Evolutionary conservation across 2,888 invertebrate species (phyloP).

Genomic region (Amblyjoppa proteus): DNA sequence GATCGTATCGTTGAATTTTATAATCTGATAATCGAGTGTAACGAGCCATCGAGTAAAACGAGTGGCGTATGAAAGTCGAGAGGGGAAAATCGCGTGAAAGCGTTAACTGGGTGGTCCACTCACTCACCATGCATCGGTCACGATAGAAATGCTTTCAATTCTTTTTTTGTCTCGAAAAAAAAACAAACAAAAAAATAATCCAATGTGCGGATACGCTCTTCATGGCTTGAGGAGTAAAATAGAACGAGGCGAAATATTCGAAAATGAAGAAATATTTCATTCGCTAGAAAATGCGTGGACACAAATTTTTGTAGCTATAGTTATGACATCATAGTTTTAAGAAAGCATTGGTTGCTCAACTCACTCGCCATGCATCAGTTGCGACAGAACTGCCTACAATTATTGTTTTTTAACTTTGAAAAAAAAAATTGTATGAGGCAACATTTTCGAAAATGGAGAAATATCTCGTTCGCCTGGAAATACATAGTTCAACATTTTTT

Average conservation of each 20-base stretch:
- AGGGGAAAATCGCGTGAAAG: slow-evolving; percentile 41
- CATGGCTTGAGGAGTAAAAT: background rate
- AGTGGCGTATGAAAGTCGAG: slow-evolving; percentile 47
- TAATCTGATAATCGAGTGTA: slow-evolving; percentile 31
- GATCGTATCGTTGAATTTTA: slow-evolving; percentile 18
- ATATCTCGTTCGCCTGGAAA: background rate
- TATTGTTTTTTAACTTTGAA: background rate
- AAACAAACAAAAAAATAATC: background rate
- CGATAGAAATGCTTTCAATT: background rate
- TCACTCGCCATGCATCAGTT: background rate
- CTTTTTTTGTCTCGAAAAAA: background rate
- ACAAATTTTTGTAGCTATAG: too few relatives aligned
- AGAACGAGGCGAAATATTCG: background rate
- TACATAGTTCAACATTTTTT: background rate
- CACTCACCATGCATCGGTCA: slow-evolving; percentile 2
- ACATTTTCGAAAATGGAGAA: background rate
- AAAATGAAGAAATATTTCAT: background rate
- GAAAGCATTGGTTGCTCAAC: slow-evolving; percentile 28
- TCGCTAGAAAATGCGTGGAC: background rate
- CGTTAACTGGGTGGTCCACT: slow-evolving; percentile 16
- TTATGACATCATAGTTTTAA: too few relatives aligned
- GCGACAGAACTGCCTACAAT: background rate
- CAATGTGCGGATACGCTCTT: background rate
- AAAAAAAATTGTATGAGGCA: background rate
- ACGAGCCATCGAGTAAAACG: background rate